Base-by-base conservation (phyloP, 1,140 invertebrate genomes). In the Mamestra configurata region DNA sequence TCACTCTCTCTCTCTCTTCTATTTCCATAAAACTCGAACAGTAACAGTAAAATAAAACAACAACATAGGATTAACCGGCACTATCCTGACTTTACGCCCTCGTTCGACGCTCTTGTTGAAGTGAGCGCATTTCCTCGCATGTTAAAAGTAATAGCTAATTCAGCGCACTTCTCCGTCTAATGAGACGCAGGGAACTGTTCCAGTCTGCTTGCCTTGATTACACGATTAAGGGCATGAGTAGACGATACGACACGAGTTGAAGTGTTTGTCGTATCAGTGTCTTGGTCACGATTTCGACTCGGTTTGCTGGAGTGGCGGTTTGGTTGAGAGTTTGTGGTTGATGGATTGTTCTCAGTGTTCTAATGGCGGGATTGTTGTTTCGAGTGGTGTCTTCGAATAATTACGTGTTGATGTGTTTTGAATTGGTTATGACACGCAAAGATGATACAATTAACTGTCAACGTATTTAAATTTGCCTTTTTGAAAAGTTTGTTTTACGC, bases 141-240 rank as follows among this genome's bases (percentile, higher is more conserved):
- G 68, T 71, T 71, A 71, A 53, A 71, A 53, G 68, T 71, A 71
- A 71, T 71, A 71, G 68, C 22, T 71, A 53, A 71, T 71, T 71
- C 49, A 31, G 46, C 1, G 13, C 49, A 71, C 46, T 71, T 53
- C 68, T n/a, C 4, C 68, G 20, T 53, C 49, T 71, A 71, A 71
- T 71, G 68, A 71, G 68, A 53, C 46, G 13, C 27, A 35, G 46
- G 46, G 43, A 70, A 35, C 27, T 53, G 46, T 35, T 31, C n/a
- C 64, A 46, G 64, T 79, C 31, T 46, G 40, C 20, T 71, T 78
- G 49, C 37, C 43, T 78, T 71, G 68, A 79, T 79, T 79, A 79
- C 68, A 71, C 51, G 66, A 49, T 57, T 71, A 53, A 51, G 46
- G 66, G 18, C 15, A 13, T 0, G 31, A 1, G 43, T n/a, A 4